Base-by-base conservation (phyloP, 2,888 invertebrate genomes). In the Drosophila leonis region DNA sequence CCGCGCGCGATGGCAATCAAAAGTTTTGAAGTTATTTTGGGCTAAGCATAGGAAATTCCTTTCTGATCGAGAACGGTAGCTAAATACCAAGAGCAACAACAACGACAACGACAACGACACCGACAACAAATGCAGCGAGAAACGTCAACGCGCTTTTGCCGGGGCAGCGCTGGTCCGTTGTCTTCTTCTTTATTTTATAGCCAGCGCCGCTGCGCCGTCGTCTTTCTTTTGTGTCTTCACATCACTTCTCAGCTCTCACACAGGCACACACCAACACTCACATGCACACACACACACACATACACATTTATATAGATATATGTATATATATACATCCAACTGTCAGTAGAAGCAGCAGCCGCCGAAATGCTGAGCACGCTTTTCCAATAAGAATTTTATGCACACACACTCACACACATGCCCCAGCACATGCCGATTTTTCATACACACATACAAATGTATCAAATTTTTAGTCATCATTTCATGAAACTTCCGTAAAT, bases 311-410 rank as follows among this genome's bases (percentile, higher is more conserved):
- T 18, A 29, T 44, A 54, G 29, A 73, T 33, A 59, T n/a, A 35
- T 42, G 51, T 46, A 78, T 37, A 60, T 18, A 41, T 48, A 56
- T 46, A 78, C 46, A 56, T n/a, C 51, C 80, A 80, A 80, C 68
- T 72, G 73, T 72, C 73, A 71, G 75, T 13, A 44, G 24, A 18
- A 39, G 39, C 5, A 37, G 37, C 15, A 39, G 39, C 81, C 86
- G 77, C 83, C 88, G 86, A 83, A 83, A 83, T 82, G 90, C 83
- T 83, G 88, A 88, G 83, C 84, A 89, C 78, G 90, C 88, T 88
- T 85, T 88, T 85, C 88, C 83, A 85, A 83, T 85, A 85, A 83
- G 83, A 90, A 85, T 88, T 75, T 83, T 63, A 82, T 60, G 61
- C 75, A 75, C 72, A 82, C 78, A 66, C 66, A 67, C 66, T 63